Evolutionary conservation across 2,113 vertebrate species (phyloP).

Genomic region (Scalopus aquaticus): DNA sequence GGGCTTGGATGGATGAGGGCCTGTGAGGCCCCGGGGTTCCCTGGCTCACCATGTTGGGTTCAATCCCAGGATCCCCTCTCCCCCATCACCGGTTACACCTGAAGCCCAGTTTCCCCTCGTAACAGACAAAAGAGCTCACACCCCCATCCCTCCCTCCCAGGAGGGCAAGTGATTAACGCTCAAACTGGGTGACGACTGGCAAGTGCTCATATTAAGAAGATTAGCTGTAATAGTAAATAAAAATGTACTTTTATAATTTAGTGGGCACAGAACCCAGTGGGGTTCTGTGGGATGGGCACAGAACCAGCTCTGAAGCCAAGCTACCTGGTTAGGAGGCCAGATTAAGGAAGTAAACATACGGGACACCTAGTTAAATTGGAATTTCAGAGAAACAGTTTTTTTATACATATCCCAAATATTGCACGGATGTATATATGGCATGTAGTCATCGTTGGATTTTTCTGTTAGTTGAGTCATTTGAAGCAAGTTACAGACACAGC

Average conservation of each 20-base stretch:
- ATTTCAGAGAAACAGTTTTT: slow-evolving; percentile 16
- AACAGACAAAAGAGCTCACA: slow-evolving; percentile 80
- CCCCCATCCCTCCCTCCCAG: slow-evolving; percentile 88
- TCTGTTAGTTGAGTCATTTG: neutral
- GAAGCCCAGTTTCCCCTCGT: neutral
- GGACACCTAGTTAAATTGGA: neutral
- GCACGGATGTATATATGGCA: neutral
- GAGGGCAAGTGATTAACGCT: neutral
- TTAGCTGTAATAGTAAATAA: neutral
- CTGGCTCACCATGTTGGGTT: slow-evolving; percentile 87
- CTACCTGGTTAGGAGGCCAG: neutral
- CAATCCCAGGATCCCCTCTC: slow-evolving; percentile 83
- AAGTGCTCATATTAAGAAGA: neutral
- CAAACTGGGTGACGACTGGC: neutral
- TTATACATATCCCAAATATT: neutral
- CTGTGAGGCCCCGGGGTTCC: slow-evolving; percentile 86
- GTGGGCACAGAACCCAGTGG: no score
- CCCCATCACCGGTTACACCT: slow-evolving; percentile 90
- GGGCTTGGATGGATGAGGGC: slow-evolving; percentile 78
- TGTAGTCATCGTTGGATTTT: neutral
- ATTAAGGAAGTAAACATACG: neutral
- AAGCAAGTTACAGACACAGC: neutral
- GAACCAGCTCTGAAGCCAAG: neutral
- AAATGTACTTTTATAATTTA: neutral
- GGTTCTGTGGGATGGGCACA: neutral